Percentiles rank a stretch among this genome's conserved stretches.
Evolutionary conservation across 2,113 vertebrate genomes (phyloP).

Genomic region (Nesogale talazaci): DNA sequence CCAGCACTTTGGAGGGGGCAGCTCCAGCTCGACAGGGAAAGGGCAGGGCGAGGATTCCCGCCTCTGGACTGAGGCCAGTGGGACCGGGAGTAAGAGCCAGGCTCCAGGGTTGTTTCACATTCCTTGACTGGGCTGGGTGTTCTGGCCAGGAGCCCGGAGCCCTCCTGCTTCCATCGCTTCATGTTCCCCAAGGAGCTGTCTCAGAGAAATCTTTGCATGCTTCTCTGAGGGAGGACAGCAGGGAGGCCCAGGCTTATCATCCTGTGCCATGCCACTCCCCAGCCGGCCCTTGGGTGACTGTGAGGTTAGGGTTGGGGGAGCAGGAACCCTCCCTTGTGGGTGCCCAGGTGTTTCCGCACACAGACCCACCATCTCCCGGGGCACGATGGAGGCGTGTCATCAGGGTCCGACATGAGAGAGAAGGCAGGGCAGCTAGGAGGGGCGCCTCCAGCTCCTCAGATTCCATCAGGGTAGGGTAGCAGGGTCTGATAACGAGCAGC

Average conservation of each 20-base stretch:
- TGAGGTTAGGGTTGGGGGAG: neutral
- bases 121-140: neutral
- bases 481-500: neutral
- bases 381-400: neutral
- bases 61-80: neutral
- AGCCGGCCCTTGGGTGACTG: conserved; percentile 16
- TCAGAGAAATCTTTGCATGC: conserved; percentile 9
- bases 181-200: neutral
- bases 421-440: neutral
- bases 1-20: neutral
- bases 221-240: neutral
- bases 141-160: neutral
- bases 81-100: neutral
- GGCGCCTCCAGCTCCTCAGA: neutral
- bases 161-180: neutral
- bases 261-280: neutral
- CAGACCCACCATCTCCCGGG: neutral
- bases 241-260: neutral
- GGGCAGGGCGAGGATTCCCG: neutral
- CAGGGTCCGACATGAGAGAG: neutral
- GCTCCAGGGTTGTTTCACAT: neutral
- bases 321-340: conserved; percentile 16
- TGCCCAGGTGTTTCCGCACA: conserved; percentile 41
- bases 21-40: neutral
- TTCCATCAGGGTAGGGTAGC: neutral